Evolutionary conservation across 2,888 invertebrate species (phyloP).

Genomic region (Hirtodrosophila alboralis): DNA sequence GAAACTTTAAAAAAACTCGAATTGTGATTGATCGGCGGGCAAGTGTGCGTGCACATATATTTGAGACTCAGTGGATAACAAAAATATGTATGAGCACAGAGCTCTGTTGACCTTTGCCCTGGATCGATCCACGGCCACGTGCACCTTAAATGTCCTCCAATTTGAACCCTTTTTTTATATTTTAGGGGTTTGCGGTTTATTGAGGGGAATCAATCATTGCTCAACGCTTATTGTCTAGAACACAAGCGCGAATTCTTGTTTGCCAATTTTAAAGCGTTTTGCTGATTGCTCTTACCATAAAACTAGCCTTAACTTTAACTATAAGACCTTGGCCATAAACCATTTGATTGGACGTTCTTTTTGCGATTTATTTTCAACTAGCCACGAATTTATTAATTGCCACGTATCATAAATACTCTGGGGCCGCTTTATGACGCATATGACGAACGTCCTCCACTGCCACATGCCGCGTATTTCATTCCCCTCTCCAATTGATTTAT

Average conservation of each 20-base stretch:
- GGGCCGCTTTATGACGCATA: slow-evolving; percentile 78
- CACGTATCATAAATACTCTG: slow-evolving; percentile 72
- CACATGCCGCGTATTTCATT: slow-evolving; percentile 35
- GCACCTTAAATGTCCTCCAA: slow-evolving; percentile 28
- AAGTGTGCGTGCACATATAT: slow-evolving; percentile 41
- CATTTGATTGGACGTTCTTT: slow-evolving; percentile 47
- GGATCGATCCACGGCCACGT: slow-evolving; percentile 35
- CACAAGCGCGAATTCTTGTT: slow-evolving; percentile 48
- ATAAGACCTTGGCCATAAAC: slow-evolving; percentile 41
- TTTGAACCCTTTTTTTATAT: slow-evolving; percentile 62
- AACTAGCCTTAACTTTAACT: slow-evolving; percentile 17
- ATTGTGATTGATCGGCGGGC: slow-evolving; percentile 71
- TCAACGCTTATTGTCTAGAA: slow-evolving; percentile 34
- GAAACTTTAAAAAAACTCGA: slow-evolving; percentile 34
- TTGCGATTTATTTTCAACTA: slow-evolving; percentile 65
- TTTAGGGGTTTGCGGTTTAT: slow-evolving; percentile 50
- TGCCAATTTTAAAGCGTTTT: slow-evolving; percentile 48
- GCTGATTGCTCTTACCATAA: slow-evolving; percentile 49
- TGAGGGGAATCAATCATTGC: slow-evolving; percentile 61
- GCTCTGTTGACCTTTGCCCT: slow-evolving; percentile 30
- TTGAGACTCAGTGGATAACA: slow-evolving; percentile 1
- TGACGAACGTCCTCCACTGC: slow-evolving; percentile 49
- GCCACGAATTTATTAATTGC: slow-evolving; percentile 82
- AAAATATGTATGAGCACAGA: slow-evolving; percentile 11
- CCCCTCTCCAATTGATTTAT: slow-evolving; percentile 35